Evolutionary conservation across 1,140 invertebrate genomes (phyloP), one percentile per base, ranked within the genome.

Genomic region (Theocolax elegans): DNA sequence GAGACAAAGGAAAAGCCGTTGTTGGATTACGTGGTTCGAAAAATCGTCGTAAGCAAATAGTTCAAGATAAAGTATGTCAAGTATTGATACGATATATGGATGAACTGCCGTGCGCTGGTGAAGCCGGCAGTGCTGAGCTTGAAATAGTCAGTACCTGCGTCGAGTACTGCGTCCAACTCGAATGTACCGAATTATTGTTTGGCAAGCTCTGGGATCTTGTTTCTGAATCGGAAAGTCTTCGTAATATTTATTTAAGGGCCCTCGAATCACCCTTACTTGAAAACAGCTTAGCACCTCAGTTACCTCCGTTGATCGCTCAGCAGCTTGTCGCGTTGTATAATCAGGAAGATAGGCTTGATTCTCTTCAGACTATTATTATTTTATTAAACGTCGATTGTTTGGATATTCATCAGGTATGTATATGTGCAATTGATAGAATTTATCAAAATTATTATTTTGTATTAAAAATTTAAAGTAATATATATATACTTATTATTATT

Each of bases 381-480:
- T 91, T 94, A 76, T 83, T 97, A 29, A 91, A 95, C 67, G 91
- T 97, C 54, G 89, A 90, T 63, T 95, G 92, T 74, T 83, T 98
- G 27, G 96, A 98, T 85, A 90, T 98, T 49, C 94, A 97, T 82
- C 94, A 97, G 84, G 91, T 92, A 67, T 69, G 62, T 72, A 27
- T 3, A 13, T n/a, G n/a, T n/a, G n/a, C n/a, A n/a, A n/a, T n/a
- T n/a, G n/a, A n/a, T n/a, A n/a, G n/a, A n/a, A n/a, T n/a, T n/a
- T n/a, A n/a, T n/a, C n/a, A n/a, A n/a, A n/a, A n/a, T n/a, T n/a
- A n/a, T n/a, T n/a, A n/a, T n/a, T n/a, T n/a, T n/a, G n/a, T n/a
- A n/a, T n/a, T n/a, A n/a, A n/a, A n/a, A n/a, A n/a, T n/a, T n/a
- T n/a, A n/a, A n/a, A n/a, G n/a, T n/a, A n/a, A n/a, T n/a, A n/a